Conservation (phyloP, 2,797 vertebrate genomes). For the Cynodonichthys magdalenae region DNA sequence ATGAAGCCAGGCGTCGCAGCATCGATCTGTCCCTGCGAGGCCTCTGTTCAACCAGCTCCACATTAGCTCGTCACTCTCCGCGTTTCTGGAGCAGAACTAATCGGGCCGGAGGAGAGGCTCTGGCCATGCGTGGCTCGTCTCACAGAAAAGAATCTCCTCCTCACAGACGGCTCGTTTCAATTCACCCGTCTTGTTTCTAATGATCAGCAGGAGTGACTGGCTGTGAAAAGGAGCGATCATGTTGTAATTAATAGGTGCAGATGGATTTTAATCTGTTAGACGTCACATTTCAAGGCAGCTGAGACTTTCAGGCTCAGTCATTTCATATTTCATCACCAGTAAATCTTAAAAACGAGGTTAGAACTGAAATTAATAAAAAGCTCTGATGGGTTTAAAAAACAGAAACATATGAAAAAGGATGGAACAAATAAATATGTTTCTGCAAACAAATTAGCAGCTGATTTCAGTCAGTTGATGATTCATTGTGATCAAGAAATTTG, state of each 20-base stretch:
- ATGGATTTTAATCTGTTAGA: conserved; percentile 28
- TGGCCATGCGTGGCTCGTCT: conserved; percentile 58
- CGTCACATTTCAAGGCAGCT: no score
- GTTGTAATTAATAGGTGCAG: conserved; percentile 48
- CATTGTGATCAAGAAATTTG: no score
- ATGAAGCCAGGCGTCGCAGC: conserved; percentile 31
- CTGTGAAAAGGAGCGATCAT: conserved; percentile 47
- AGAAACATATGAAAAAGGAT: no score
- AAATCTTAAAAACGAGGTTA: no score
- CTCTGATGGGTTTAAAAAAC: no score
- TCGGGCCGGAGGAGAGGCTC: conserved; percentile 60
- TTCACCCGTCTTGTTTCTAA: conserved; percentile 51
- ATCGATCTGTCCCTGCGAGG: conserved; percentile 59
- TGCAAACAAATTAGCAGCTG: no score
- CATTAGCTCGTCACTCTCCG: conserved; percentile 71
- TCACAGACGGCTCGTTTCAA: conserved; percentile 21
- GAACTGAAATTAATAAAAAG: no score
- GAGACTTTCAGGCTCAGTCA: no score
- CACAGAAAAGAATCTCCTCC: conserved; percentile 34
- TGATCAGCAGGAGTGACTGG: conserved; percentile 49
- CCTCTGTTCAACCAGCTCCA: conserved; percentile 26
- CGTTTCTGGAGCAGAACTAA: conserved; percentile 77
- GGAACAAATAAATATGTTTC: no score
- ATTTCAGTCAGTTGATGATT: no score
- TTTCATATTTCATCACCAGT: no score